A percentile compares a stretch with the other conserved stretches of the same genome.
Conservation (phyloP, 2,797 vertebrate genomes). For the Coreius guichenoti region DNA sequence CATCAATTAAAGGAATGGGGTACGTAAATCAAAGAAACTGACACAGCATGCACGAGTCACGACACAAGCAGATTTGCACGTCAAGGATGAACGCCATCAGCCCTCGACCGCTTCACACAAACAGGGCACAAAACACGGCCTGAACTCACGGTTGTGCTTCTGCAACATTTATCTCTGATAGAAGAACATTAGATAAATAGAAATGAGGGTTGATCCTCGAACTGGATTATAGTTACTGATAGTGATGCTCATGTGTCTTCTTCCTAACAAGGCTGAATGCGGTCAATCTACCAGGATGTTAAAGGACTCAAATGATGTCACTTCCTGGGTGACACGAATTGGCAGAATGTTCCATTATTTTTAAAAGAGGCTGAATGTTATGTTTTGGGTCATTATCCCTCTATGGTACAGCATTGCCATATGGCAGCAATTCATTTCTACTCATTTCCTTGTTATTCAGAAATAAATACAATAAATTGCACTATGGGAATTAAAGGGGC, state of each 20-base stretch:
- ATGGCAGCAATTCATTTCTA: too few species aligned
- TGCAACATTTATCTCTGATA: background rate
- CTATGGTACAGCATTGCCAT: too few species aligned
- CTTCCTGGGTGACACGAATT: background rate
- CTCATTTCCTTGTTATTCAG: too few species aligned
- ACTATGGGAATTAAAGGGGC: too few species aligned
- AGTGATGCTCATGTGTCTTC: background rate
- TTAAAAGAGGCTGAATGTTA: background rate
- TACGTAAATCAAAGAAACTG: conserved; percentile 79
- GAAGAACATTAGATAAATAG: background rate
- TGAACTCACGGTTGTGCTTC: background rate
- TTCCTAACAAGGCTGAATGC: too few species aligned
- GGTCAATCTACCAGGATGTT: background rate
- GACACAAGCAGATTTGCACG: conserved; percentile 69
- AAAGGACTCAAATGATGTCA: background rate
- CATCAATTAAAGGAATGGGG: conserved; percentile 68
- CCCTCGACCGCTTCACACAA: background rate
- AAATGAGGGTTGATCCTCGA: background rate
- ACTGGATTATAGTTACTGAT: background rate
- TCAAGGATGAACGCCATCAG: background rate
- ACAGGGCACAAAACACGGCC: background rate
- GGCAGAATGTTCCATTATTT: background rate
- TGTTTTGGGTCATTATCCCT: background rate
- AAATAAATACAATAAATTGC: too few species aligned
- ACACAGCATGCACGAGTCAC: conserved; percentile 74